phyloP scores from a whole-genome alignment of 2,113 vertebrate genomes.

The Junco hyemalis region DNA sequence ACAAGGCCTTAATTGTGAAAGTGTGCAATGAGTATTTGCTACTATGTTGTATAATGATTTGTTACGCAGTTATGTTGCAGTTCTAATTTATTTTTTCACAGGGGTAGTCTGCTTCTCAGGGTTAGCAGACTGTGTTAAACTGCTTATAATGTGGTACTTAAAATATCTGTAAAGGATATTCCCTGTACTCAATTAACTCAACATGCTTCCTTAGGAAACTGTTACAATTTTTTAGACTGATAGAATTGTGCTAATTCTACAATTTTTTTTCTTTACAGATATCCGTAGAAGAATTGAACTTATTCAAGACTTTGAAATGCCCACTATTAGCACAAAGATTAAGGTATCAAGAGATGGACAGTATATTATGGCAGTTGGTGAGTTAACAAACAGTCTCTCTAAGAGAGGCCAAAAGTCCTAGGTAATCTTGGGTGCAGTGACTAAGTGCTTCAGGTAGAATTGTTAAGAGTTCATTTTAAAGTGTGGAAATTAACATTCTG shows the following conservation, averaged over 20 bases:
- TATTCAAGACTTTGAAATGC: constrained; percentile 99
- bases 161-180: background rate
- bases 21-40: background rate
- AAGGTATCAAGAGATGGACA: constrained; percentile 94
- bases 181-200: background rate
- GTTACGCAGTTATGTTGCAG: background rate
- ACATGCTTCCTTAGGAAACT: background rate
- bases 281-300: constrained; percentile 95
- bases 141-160: background rate
- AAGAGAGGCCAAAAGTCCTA: background rate
- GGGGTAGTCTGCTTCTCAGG: background rate
- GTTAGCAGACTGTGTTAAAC: background rate
- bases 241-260: background rate
- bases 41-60: background rate
- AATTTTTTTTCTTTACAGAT: constrained; percentile 71
- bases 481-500: background rate
- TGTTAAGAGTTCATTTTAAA: background rate
- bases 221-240: background rate
- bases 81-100: background rate
- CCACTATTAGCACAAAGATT: constrained; percentile 90
- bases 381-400: constrained; percentile 14
- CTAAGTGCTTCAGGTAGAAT: background rate
- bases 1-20: background rate
- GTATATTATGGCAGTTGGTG: constrained; percentile 93
- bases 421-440: background rate